A percentile compares a stretch with the other conserved stretches of the same genome.
Evolutionary conservation across 2,113 vertebrate species (phyloP).

Genomic region (Nothocercus julius): DNA sequence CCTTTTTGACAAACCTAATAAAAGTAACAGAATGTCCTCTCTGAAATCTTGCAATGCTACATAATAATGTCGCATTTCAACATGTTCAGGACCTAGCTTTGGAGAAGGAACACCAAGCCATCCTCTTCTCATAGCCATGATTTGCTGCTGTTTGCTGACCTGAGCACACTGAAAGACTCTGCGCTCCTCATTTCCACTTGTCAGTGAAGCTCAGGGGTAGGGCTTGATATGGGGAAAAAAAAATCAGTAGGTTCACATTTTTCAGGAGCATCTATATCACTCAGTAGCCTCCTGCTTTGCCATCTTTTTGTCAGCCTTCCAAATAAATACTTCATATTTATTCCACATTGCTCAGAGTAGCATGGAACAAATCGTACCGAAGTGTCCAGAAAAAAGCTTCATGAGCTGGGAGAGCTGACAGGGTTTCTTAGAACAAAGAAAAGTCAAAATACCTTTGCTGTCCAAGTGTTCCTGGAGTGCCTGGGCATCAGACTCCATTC

Average conservation of each 20-base stretch:
- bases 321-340: background rate
- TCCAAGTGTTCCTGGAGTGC: background rate
- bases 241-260: background rate
- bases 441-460: background rate
- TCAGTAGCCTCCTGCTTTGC: background rate
- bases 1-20: conserved; percentile 55
- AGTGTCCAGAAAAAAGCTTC: background rate
- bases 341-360: background rate
- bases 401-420: background rate
- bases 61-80: conserved; percentile 35
- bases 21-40: conserved; percentile 57
- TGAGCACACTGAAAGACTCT: background rate
- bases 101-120: background rate
- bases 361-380: background rate
- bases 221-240: background rate
- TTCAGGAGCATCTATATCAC: background rate
- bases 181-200: background rate
- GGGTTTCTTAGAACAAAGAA: background rate
- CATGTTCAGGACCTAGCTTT: conserved; percentile 3
- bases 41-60: conserved; percentile 31
- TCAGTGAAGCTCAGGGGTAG: background rate
- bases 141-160: background rate
- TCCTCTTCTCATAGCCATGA: background rate
- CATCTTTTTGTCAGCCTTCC: background rate
- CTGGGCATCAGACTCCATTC: background rate